Evolutionary conservation across 2,888 invertebrate genomes (phyloP), one percentile per base, ranked within the genome.

Genomic region (Myopa testacea): DNA sequence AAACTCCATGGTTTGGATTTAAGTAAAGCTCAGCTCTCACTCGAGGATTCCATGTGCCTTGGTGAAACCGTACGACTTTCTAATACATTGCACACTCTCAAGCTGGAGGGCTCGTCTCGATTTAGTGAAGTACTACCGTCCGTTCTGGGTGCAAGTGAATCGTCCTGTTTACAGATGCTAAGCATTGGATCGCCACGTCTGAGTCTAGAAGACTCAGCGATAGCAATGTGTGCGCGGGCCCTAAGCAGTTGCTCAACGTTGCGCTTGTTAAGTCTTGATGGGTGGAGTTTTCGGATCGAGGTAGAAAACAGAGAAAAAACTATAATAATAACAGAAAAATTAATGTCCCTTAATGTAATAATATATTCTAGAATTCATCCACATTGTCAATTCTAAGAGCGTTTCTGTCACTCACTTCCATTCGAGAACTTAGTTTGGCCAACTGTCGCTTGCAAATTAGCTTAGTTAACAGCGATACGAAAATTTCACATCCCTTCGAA

Each of bases 271-370:
- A 91, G 90, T 81, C 87, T 92, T 79, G 91, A 91, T 81, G 91
- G 91, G 79, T 92, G 92, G 91, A 91, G 90, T 65, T 91, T 91
- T 81, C 88, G 91, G 82, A 89, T 92, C 82, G 91, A 92, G 89
- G 91, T 91, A 80, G 86, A 86, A 63, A 62, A 26, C 10, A 8
- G 10, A 19, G 60, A 19, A 58, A 16, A 67, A 14, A 10, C 26
- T 26, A 26, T 26, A 45, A 45, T 8, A 45, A 45, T 8, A 45
- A 45, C 55, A 55, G 5, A 6, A 55, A 55, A 16, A 14, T 14
- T 55, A 16, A 16, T 50, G 8, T 50, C 58, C 34, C 16, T 45
- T 60, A 58, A 73, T 60, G 45, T 67, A n/a, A 40, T n/a, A 16
- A 26, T 52, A n/a, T 50, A 19, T 72, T 70, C 6, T 72, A 85